Base-by-base conservation (phyloP, 1,140 invertebrate genomes). In the Bombus huntii region DNA sequence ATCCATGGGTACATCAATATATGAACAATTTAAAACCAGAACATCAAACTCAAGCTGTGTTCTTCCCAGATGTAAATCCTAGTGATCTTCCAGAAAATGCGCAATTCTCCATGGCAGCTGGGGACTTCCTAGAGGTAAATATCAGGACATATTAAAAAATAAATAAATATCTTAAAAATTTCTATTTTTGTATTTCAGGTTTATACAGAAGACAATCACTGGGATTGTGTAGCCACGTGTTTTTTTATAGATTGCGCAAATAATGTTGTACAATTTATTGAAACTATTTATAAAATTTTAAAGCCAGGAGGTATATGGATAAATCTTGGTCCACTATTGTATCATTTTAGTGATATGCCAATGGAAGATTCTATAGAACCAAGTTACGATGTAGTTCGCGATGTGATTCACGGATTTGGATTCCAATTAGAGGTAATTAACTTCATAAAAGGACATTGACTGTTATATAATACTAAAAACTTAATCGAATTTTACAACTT, bases 211-310 rank as follows among this genome's bases (percentile, higher is more conserved):
- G 93, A 96, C 3, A 96, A 98, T 88, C 95, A 97, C 59, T 99
- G 98, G 97, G 97, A 99, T 93, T 99, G 98, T 93, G 97, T 99
- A 3, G 98, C 98, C 0, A 99, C 99, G 0, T 99, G 99, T 90
- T 99, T 99, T 95, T 99, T 99, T 93, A 98, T 99, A 83, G 99
- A 99, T 94, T 99, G 99, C 93, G 99, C 99, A 28, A 97, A 98
- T 79, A 99, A 99, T 94, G 97, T 99, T 10, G 97, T 99, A 44
- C 97, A 97, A 86, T 99, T 99, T 92, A 97, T 99, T 73, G 98
- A 99, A 95, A 98, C 97, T 37, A 99, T 99, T 92, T 98, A 97
- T 94, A 97, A 97, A 81, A 99, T 99, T 92, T 94, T 99, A 6
- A 98, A 98, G 94, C 98, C 98, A 25, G 98, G 98, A 6, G 98